These are phyloP conservation scores for Macquaria ambigua DNA, from an alignment of 2,113 vertebrate genomes.

Conservation along the genomic window DNA sequence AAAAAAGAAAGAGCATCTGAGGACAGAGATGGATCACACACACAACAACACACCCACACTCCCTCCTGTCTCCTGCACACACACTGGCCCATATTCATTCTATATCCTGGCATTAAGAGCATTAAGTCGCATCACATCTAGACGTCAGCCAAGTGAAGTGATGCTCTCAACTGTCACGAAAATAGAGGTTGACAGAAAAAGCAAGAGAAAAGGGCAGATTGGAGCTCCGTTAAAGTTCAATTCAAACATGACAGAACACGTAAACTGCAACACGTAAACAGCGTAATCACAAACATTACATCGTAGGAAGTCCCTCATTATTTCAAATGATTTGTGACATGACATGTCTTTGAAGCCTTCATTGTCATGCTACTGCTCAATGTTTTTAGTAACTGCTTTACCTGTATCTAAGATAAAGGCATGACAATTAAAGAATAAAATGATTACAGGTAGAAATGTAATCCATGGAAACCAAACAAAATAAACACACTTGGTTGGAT, in stretches of 20 bases:
- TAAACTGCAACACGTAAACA: conserved; percentile 3
- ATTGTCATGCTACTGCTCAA: not conserved
- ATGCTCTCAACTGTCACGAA: conserved; percentile 13
- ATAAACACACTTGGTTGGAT: conserved; percentile 17
- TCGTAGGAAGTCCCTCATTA: conserved; percentile 26
- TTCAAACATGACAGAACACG: conserved; percentile 20
- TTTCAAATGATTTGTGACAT: conserved; percentile 18
- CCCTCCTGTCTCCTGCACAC: conserved; percentile 18
- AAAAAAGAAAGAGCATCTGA: conserved; percentile 48
- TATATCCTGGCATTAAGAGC: conserved; percentile 30
- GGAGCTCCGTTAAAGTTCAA: conserved; percentile 1
- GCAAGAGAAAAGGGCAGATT: not conserved
- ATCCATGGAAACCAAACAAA: conserved; percentile 61
- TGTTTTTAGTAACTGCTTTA: conserved; percentile 14
- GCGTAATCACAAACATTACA: conserved; percentile 29
- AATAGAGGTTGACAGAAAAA: conserved; percentile 15
- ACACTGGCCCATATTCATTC: conserved; percentile 22
- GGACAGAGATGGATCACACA: conserved; percentile 50
- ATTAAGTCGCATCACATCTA: conserved; percentile 32
- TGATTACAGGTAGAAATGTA: conserved; percentile 31
- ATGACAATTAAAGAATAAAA: conserved; percentile 34
- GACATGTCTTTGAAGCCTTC: not conserved
- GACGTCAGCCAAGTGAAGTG: not conserved
- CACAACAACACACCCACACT: conserved; percentile 38
- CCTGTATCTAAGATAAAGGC: conserved; percentile 26